phyloP scores from a whole-genome alignment of 2,113 vertebrate genomes.

The Leucoraja erinaceus region DNA sequence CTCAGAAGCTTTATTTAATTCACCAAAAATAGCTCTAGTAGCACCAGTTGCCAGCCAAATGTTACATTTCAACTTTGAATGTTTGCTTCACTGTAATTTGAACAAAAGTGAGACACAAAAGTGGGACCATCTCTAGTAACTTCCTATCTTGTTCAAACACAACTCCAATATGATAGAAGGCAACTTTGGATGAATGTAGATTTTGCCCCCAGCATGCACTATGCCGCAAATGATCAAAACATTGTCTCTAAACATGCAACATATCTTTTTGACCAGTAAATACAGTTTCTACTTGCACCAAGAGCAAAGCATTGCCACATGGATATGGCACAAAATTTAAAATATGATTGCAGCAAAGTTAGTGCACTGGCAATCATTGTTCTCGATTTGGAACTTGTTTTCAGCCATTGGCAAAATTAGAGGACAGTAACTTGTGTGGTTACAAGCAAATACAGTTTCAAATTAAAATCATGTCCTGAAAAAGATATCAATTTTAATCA shows the following conservation, averaged over 20 bases:
- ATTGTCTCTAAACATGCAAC: too few relatives aligned
- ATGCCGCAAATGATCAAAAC: too few relatives aligned
- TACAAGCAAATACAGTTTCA: neutral
- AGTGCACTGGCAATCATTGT: too few relatives aligned
- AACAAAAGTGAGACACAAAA: neutral
- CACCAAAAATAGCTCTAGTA: neutral
- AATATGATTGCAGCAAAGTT: too few relatives aligned
- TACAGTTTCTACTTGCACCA: neutral
- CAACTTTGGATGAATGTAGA: neutral
- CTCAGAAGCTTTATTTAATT: neutral
- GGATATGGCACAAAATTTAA: neutral
- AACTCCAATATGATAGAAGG: neutral
- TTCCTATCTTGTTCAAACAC: neutral
- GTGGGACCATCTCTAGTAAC: neutral
- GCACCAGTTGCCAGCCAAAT: neutral
- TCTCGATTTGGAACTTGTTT: too few relatives aligned
- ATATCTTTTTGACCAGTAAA: neutral
- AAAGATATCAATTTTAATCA: neutral
- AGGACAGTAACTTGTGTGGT: neutral
- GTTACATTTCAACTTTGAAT: neutral
- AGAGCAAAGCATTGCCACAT: neutral
- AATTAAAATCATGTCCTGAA: neutral
- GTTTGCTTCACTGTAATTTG: neutral
- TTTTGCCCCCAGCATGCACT: neutral
- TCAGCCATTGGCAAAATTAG: too few relatives aligned